Evolutionary conservation across 2,888 invertebrate genomes (phyloP), one percentile per base, ranked within the genome.

Genomic region (Halictus quadricinctus): DNA sequence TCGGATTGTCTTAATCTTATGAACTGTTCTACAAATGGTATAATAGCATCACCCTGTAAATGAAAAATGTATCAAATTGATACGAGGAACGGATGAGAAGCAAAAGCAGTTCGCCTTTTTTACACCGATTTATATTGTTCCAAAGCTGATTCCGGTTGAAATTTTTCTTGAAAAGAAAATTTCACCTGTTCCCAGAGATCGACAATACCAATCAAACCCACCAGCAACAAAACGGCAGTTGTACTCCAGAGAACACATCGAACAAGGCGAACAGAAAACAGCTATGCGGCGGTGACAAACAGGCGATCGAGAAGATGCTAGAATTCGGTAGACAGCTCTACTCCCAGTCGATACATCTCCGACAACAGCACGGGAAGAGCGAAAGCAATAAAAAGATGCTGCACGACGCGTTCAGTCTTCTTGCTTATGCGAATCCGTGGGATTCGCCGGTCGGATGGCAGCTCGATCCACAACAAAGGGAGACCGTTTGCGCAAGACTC

Each of bases 391-490:
- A 98, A 95, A 97, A 98, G 95, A 98, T 99, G 97, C 96, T 99
- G 84, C 95, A 99, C 97, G 98, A 99, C 95, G 99, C 99, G 94
- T 99, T 99, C 96, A 99, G 99, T 95, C 96, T 99, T 94, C 96
- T 99, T 94, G 99, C 99, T 75, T 99, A 99, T 95, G 97, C 98
- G 91, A 99, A 99, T 96, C 99, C 99, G 50, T 99, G 98, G 98
- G 97, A 97, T 93, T 99, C 99, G 95, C 99, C 99, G 29, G 97
- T 99, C 86, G 99, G 99, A 86, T 98, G 98, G 97, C 98, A 99
- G 95, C 96, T 99, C 92, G 97, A 98, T 95, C 98, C 99, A n/a
- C 96, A 97, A 91, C 98, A 99, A 94, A 96, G 99, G 92, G 99
- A 99, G 95, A 97, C 97, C 79, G 98, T 99, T 85, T 99, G 98